Evolutionary conservation across 2,888 invertebrate genomes (phyloP).

Genomic region (Antitype chi): DNA sequence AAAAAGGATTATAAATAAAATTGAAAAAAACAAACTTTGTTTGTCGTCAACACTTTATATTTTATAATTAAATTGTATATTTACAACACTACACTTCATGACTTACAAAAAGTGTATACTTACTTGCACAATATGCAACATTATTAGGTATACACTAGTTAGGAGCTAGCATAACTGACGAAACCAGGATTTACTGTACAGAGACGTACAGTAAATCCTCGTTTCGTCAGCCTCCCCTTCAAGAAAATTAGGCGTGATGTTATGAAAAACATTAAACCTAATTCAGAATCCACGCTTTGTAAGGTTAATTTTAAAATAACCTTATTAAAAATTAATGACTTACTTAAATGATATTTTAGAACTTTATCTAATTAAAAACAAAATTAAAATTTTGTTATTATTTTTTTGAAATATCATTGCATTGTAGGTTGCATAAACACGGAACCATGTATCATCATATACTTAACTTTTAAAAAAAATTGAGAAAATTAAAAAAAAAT

Average conservation of each 20-base stretch:
- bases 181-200: background rate
- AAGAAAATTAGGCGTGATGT: slow-evolving; percentile 1
- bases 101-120: slow-evolving; percentile 14
- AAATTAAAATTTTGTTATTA: background rate
- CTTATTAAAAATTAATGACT: background rate
- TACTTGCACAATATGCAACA: background rate
- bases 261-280: background rate
- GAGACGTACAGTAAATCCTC: too few species aligned
- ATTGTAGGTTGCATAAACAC: background rate
- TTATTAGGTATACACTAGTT: background rate
- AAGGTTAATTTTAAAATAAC: background rate
- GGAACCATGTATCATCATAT: background rate
- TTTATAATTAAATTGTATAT: slow-evolving; percentile 35
- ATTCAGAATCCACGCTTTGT: background rate
- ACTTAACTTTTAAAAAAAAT: background rate
- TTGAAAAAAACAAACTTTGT: slow-evolving; percentile 25
- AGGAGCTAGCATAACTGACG: background rate
- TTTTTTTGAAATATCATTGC: background rate
- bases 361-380: background rate
- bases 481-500: too few species aligned
- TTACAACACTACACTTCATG: slow-evolving; percentile 32
- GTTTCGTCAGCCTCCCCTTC: background rate
- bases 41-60: slow-evolving; percentile 51
- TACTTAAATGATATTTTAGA: background rate
- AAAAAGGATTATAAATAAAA: background rate